A percentile compares a stretch with the other conserved stretches of the same genome.
Evolutionary conservation across 1,140 invertebrate species (phyloP).

Genomic region (Drosophila rhopaloa): DNA sequence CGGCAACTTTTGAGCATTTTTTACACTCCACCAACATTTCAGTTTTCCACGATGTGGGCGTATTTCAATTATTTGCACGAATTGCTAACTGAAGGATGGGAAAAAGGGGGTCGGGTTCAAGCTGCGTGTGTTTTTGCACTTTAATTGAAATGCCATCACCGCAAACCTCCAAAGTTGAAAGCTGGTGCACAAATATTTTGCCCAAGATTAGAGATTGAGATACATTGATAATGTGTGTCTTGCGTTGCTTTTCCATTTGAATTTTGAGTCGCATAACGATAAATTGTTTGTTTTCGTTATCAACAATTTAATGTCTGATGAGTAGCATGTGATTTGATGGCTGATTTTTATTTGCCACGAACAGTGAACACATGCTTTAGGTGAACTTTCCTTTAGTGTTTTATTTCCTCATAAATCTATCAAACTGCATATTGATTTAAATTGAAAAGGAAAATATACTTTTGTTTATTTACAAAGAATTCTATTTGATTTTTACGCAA

Average conservation of each 20-base stretch:
- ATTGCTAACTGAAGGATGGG: slow-evolving; percentile 22
- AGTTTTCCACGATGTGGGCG: slow-evolving; percentile 53
- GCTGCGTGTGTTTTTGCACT: slow-evolving; percentile 50
- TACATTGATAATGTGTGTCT: slow-evolving; percentile 15
- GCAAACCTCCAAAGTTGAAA: slow-evolving; percentile 25
- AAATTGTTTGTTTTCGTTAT: slow-evolving; percentile 39
- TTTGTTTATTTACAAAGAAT: slow-evolving; percentile 24
- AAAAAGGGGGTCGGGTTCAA: background rate
- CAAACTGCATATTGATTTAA: slow-evolving; percentile 12
- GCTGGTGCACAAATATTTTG: slow-evolving; percentile 22
- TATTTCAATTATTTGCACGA: slow-evolving; percentile 78
- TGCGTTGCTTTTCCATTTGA: slow-evolving; percentile 11
- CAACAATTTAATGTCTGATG: slow-evolving; percentile 41
- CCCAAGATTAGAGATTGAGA: slow-evolving; percentile 37
- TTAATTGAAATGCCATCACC: slow-evolving; percentile 67
- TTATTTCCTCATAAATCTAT: slow-evolving; percentile 1
- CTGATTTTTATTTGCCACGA: background rate
- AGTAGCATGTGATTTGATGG: slow-evolving; percentile 52
- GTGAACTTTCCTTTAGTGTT: background rate
- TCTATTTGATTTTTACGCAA: slow-evolving; percentile 34
- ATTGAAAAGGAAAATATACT: slow-evolving; percentile 2
- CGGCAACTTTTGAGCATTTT: slow-evolving; percentile 53
- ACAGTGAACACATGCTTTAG: background rate
- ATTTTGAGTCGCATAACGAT: slow-evolving; percentile 9
- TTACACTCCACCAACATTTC: background rate